Percentiles rank a stretch among this genome's conserved stretches.
Conservation (phyloP, 1,140 invertebrate genomes). For the Zaprionus capensis region DNA sequence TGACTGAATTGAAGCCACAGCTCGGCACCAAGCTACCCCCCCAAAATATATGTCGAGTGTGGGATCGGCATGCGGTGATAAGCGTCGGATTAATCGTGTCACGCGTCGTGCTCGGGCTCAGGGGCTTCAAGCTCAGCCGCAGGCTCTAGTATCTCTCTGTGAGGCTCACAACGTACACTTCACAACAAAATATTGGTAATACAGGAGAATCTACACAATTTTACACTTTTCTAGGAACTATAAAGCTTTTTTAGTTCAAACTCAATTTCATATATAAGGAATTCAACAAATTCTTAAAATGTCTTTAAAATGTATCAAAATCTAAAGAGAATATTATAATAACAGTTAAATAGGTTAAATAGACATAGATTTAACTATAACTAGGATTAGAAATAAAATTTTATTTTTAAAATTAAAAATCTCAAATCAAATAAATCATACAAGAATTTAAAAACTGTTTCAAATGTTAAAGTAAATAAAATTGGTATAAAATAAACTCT, state of each 20-base stretch:
- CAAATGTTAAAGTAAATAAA: neutral
- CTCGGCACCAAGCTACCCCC: neutral
- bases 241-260: too few species aligned
- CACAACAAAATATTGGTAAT: neutral
- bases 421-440: too few species aligned
- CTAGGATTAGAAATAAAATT: neutral
- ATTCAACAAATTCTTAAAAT: too few species aligned
- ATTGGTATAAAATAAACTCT: neutral
- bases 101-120: conserved; percentile 7
- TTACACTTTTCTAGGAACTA: too few species aligned
- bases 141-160: neutral
- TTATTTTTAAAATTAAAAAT: too few species aligned
- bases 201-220: neutral
- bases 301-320: too few species aligned
- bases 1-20: conserved; percentile 49
- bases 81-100: conserved; percentile 34
- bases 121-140: neutral
- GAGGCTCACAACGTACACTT: neutral
- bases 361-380: neutral
- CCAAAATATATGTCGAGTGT: neutral
- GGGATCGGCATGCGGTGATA: conserved; percentile 36
- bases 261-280: too few species aligned
- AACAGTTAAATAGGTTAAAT: neutral
- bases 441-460: neutral
- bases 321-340: neutral